These are phyloP conservation scores for Sceloporus undulatus DNA, from an alignment of 2,113 vertebrate genomes.

Conservation along the genomic window DNA sequence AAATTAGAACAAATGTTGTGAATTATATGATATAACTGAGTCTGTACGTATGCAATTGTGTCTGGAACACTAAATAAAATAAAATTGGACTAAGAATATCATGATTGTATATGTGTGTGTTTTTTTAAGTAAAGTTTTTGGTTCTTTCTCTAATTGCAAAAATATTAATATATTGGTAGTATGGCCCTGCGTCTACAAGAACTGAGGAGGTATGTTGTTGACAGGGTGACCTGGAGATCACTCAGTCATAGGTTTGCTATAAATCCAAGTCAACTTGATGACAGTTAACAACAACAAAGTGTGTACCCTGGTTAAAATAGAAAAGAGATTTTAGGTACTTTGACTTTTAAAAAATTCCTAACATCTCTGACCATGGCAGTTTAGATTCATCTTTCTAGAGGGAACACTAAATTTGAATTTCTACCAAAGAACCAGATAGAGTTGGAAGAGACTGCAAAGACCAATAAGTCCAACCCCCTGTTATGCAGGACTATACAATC, in stretches of 20 bases:
- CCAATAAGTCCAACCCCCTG: no score
- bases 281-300: no score
- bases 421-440: no score
- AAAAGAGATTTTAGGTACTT: background rate
- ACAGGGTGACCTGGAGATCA: no score
- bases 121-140: background rate
- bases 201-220: no score
- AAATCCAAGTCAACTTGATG: no score
- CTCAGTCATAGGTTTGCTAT: no score
- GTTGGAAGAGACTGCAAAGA: no score
- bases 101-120: background rate
- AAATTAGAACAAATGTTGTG: background rate
- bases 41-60: background rate
- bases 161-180: background rate
- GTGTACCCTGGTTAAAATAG: background rate
- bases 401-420: background rate
- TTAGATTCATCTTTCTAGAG: background rate
- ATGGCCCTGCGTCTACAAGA: no score
- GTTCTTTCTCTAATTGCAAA: background rate
- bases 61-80: background rate
- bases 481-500: no score
- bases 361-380: background rate
- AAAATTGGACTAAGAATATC: background rate
- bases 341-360: background rate
- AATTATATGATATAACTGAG: background rate